Percentiles rank a stretch among this genome's conserved stretches.
These are phyloP conservation scores for Anguilla obscura DNA, from an alignment of 2,797 vertebrate species.

Conservation along the genomic window DNA sequence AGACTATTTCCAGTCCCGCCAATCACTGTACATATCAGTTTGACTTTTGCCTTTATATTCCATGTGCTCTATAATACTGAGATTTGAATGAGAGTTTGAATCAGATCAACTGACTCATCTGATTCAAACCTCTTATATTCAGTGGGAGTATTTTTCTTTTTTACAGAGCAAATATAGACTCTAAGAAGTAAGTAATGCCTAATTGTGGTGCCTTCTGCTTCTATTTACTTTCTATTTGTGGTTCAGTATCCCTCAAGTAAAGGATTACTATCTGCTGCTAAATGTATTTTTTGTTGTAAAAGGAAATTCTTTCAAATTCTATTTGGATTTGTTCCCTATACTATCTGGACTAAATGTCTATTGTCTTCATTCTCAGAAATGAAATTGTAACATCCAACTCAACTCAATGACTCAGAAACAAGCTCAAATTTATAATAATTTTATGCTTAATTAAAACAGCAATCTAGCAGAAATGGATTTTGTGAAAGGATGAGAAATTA, in stretches of 20 bases:
- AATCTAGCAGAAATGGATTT: constrained; percentile 70
- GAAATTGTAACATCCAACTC: constrained; percentile 38
- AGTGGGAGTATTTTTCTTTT: too few species aligned
- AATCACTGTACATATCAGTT: too few species aligned
- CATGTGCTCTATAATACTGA: too few species aligned
- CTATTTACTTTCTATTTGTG: too few species aligned
- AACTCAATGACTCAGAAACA: constrained; percentile 62
- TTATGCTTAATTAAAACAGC: constrained; percentile 72
- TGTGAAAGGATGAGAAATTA: constrained; percentile 55
- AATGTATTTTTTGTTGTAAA: neutral
- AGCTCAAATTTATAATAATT: constrained; percentile 72
- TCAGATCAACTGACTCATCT: too few species aligned
- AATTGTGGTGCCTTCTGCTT: too few species aligned
- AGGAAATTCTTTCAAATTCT: neutral
- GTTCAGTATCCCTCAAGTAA: neutral
- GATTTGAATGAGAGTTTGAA: too few species aligned
- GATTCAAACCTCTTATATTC: too few species aligned
- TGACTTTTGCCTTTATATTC: too few species aligned
- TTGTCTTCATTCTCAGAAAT: constrained; percentile 24
- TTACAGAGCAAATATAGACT: neutral
- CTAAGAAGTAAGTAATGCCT: neutral
- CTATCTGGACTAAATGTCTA: neutral
- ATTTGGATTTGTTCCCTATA: neutral
- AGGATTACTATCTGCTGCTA: neutral
- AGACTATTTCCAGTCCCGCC: too few species aligned